Evolutionary conservation across 2,888 invertebrate genomes (phyloP).

Genomic region (Lysandra coridon): DNA sequence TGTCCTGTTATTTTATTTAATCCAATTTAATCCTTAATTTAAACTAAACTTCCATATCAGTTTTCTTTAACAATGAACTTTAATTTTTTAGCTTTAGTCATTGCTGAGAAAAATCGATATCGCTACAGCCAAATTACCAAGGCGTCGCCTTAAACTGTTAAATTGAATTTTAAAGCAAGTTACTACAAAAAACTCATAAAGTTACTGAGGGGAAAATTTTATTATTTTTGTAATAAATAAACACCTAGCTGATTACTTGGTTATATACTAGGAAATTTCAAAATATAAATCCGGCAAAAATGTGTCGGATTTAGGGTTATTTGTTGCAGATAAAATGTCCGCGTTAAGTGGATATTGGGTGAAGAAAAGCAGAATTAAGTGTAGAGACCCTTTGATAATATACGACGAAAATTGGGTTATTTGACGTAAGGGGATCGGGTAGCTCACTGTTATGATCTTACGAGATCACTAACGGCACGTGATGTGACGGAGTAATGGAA

Average conservation of each 20-base stretch:
- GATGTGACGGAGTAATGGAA: not conserved
- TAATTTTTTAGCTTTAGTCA: too few relatives aligned
- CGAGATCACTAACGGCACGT: slow-evolving; percentile 14
- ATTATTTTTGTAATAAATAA: too few relatives aligned
- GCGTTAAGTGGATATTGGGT: slow-evolving; percentile 6
- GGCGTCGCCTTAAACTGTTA: too few relatives aligned
- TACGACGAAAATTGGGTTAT: slow-evolving; percentile 27
- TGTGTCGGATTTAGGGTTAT: not conserved
- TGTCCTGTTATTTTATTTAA: too few relatives aligned
- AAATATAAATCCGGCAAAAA: not conserved
- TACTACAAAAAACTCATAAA: too few relatives aligned
- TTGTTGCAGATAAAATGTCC: slow-evolving; percentile 9
- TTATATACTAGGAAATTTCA: not conserved
- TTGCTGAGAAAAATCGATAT: too few relatives aligned
- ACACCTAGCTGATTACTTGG: not conserved
- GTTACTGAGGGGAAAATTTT: too few relatives aligned
- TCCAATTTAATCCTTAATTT: too few relatives aligned
- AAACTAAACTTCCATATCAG: too few relatives aligned
- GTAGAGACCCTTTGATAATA: slow-evolving; percentile 17
- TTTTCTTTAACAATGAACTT: too few relatives aligned
- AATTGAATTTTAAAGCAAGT: too few relatives aligned
- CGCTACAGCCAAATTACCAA: too few relatives aligned
- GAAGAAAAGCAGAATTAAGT: slow-evolving; percentile 14
- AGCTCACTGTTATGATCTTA: slow-evolving; percentile 22
- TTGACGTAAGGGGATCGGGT: slow-evolving; percentile 23